Evolutionary conservation across 2,797 vertebrate genomes (phyloP).

Genomic region (Emys orbicularis): DNA sequence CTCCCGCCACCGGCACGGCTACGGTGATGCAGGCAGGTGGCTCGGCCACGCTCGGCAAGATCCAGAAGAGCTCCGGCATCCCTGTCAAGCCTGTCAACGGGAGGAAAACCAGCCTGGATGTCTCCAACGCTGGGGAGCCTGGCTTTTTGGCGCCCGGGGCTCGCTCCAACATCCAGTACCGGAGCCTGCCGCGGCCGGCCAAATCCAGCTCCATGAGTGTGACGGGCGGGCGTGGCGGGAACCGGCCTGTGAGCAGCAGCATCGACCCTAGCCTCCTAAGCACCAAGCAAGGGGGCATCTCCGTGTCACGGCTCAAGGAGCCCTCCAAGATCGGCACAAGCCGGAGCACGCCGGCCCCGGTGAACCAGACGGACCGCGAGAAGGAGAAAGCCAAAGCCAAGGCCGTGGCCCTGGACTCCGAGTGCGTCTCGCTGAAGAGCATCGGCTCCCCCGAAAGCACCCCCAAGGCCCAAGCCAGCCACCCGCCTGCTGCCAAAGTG

Average conservation of each 20-base stretch:
- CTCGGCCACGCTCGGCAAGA: slow-evolving; percentile 86
- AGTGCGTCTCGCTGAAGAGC: slow-evolving; percentile 83
- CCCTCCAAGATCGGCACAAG: slow-evolving; percentile 84
- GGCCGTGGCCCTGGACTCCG: slow-evolving; percentile 90
- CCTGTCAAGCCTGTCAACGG: slow-evolving; percentile 92
- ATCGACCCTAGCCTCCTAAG: slow-evolving; percentile 89
- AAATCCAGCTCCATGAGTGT: slow-evolving; percentile 95
- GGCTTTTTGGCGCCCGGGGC: slow-evolving; percentile 93
- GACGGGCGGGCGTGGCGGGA: slow-evolving; percentile 83
- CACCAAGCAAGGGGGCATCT: slow-evolving; percentile 83
- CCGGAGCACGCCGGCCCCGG: slow-evolving; percentile 82
- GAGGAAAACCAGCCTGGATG: slow-evolving; percentile 94
- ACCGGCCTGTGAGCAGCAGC: slow-evolving; percentile 91
- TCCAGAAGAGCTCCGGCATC: slow-evolving; percentile 93
- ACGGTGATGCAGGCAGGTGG: slow-evolving; percentile 92
- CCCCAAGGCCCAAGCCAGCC: slow-evolving; percentile 86
- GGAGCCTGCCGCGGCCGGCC: slow-evolving; percentile 95
- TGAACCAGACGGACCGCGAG: slow-evolving; percentile 96
- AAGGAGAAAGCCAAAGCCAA: slow-evolving; percentile 97
- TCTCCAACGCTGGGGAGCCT: slow-evolving; percentile 85
- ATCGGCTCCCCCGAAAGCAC: slow-evolving; percentile 86
- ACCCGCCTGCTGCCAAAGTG: slow-evolving; percentile 83
- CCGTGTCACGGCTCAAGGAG: slow-evolving; percentile 91
- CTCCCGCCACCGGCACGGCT: slow-evolving; percentile 86
- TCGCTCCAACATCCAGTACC: slow-evolving; percentile 94